Percentiles rank a stretch among this genome's conserved stretches.
Evolutionary conservation across 2,888 invertebrate genomes (phyloP).

Genomic region (Morpho helenor): DNA sequence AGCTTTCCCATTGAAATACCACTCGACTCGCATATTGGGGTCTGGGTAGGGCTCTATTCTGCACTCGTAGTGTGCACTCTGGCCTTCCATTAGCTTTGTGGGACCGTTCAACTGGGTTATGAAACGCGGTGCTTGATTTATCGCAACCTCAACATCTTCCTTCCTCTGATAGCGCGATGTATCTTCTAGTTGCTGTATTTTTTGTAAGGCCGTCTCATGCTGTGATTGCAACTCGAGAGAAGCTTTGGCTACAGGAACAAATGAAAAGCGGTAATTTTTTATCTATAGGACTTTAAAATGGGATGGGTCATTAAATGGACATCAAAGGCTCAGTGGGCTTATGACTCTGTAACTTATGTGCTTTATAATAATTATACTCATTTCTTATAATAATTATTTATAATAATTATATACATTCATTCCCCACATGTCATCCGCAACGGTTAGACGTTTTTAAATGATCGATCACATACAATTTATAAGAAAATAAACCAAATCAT

Average conservation of each 20-base stretch:
- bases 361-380: too few relatives aligned
- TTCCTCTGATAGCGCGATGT: conserved; percentile 87
- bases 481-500: too few relatives aligned
- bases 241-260: conserved; percentile 83
- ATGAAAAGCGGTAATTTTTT: too few relatives aligned
- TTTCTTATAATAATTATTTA: too few relatives aligned
- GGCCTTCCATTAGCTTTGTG: conserved; percentile 89
- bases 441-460: too few relatives aligned
- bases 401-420: too few relatives aligned
- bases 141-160: conserved; percentile 88
- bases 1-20: conserved; percentile 96
- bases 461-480: too few relatives aligned
- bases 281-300: too few relatives aligned
- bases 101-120: conserved; percentile 93
- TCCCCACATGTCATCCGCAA: too few relatives aligned
- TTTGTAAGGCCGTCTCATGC: conserved; percentile 92
- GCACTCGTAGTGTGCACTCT: conserved; percentile 95
- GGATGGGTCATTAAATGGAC: too few relatives aligned
- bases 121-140: conserved; percentile 91
- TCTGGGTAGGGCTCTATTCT: conserved; percentile 96
- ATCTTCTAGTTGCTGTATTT: conserved; percentile 92
- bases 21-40: conserved; percentile 92
- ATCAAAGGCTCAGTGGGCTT: too few relatives aligned
- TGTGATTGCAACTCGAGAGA: conserved; percentile 92
- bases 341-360: too few relatives aligned